A percentile compares a stretch with the other conserved stretches of the same genome.
Conservation (phyloP, 2,888 invertebrate species). For the Altica lythri region DNA sequence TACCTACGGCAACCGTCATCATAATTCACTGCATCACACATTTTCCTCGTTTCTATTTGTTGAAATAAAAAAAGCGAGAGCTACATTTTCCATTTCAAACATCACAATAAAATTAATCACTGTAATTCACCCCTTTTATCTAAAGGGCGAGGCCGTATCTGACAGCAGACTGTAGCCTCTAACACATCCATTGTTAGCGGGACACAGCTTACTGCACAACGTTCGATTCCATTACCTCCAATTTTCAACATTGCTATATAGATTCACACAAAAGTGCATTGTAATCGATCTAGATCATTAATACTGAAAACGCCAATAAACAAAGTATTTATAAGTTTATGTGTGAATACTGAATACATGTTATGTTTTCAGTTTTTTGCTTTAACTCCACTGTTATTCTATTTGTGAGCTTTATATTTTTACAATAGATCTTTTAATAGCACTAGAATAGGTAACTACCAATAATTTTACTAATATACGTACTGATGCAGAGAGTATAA, state of each 20-base stretch:
- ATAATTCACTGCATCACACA: no score
- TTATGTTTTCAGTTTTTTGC: no score
- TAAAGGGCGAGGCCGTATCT: constrained; percentile 14
- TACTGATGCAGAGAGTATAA: no score
- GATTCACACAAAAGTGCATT: constrained; percentile 28
- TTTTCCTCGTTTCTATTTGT: no score
- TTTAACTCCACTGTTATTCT: no score
- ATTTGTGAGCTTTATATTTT: no score
- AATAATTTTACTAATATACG: no score
- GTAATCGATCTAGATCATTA: constrained; percentile 30
- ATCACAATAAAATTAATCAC: constrained; percentile 3
- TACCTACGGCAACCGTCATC: no score
- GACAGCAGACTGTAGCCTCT: constrained; percentile 15
- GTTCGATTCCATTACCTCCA: constrained; percentile 30
- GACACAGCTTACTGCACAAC: constrained; percentile 28
- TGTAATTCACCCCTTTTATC: constrained; percentile 13
- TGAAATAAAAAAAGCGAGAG: no score
- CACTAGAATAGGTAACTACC: no score
- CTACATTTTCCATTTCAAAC: no score
- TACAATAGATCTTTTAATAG: no score
- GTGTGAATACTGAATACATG: not conserved
- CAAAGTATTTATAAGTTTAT: constrained; percentile 26
- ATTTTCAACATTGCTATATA: constrained; percentile 22
- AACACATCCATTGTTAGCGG: constrained; percentile 26
- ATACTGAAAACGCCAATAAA: constrained; percentile 28